These are phyloP conservation scores for Dinocampus coccinellae DNA, from an alignment of 2,888 invertebrate genomes.

Conservation along the genomic window DNA sequence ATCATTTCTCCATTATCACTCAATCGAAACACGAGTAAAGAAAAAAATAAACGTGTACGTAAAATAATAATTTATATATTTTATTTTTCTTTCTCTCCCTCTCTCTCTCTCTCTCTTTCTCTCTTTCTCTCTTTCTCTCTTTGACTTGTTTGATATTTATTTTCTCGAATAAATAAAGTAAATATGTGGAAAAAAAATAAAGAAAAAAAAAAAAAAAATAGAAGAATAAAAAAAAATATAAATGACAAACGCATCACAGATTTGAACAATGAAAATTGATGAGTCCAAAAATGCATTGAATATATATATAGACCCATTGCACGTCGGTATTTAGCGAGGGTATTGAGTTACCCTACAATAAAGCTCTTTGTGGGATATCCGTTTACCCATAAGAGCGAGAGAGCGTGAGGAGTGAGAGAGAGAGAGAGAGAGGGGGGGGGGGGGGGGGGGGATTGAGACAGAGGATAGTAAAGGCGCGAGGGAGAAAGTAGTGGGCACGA, in stretches of 20 bases:
- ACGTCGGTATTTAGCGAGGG: slow-evolving; percentile 57
- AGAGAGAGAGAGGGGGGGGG: slow-evolving; percentile 33
- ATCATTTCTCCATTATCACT: too few species aligned
- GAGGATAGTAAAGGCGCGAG: background rate
- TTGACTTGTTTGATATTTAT: too few species aligned
- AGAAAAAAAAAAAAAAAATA: background rate
- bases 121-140: too few species aligned
- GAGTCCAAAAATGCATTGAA: slow-evolving; percentile 6
- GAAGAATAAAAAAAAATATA: background rate
- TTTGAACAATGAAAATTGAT: background rate
- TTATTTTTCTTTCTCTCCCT: too few species aligned
- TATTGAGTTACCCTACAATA: slow-evolving; percentile 66
- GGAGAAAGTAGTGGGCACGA: slow-evolving; percentile 41
- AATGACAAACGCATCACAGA: background rate
- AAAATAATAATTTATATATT: too few species aligned
- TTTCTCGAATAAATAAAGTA: too few species aligned
- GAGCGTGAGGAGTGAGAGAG: slow-evolving; percentile 34
- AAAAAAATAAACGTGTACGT: too few species aligned
- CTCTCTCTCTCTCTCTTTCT: too few species aligned
- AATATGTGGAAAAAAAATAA: background rate
- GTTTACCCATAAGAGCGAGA: slow-evolving; percentile 56
- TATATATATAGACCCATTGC: slow-evolving; percentile 12
- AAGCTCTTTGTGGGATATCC: slow-evolving; percentile 68
- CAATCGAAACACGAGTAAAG: too few species aligned
- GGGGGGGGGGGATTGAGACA: background rate